Conservation (phyloP, 2,888 invertebrate species). For the Phortica magna region DNA sequence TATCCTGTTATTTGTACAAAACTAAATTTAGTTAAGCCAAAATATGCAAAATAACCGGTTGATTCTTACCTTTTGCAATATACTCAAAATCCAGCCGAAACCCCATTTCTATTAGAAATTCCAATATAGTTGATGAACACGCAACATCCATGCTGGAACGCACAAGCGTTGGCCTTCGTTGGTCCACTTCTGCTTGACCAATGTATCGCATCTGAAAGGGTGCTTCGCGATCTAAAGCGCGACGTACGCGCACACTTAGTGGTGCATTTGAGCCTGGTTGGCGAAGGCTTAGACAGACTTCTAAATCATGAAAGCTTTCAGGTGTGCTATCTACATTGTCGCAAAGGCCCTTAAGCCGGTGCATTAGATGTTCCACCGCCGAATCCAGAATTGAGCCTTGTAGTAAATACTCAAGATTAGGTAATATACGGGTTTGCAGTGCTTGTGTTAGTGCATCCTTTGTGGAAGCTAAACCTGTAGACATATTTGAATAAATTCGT, state of each 20-base stretch:
- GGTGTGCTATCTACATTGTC: conserved; percentile 95
- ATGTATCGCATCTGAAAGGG: conserved; percentile 93
- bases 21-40: no score
- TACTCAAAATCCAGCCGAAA: conserved; percentile 96
- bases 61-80: conserved; percentile 85
- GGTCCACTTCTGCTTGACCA: conserved; percentile 93
- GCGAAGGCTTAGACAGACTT: conserved; percentile 91
- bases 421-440: conserved; percentile 90
- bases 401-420: conserved; percentile 94
- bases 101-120: conserved; percentile 94
- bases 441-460: conserved; percentile 85
- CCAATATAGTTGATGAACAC: conserved; percentile 92
- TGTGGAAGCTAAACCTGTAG: conserved; percentile 63
- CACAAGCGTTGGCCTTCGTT: conserved; percentile 92
- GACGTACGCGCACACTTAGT: conserved; percentile 88
- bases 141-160: conserved; percentile 95
- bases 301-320: conserved; percentile 95
- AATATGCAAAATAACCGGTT: neutral
- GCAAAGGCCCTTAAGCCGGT: conserved; percentile 93
- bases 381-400: conserved; percentile 96
- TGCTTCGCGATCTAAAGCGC: conserved; percentile 85
- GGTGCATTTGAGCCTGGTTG: conserved; percentile 84
- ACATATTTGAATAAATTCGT: neutral
- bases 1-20: conserved; percentile 78
- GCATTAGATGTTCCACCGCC: conserved; percentile 93